These are phyloP conservation scores for Pocillopora verrucosa DNA, from an alignment of 64 coral and sea anemone species.

Conservation along the genomic window DNA sequence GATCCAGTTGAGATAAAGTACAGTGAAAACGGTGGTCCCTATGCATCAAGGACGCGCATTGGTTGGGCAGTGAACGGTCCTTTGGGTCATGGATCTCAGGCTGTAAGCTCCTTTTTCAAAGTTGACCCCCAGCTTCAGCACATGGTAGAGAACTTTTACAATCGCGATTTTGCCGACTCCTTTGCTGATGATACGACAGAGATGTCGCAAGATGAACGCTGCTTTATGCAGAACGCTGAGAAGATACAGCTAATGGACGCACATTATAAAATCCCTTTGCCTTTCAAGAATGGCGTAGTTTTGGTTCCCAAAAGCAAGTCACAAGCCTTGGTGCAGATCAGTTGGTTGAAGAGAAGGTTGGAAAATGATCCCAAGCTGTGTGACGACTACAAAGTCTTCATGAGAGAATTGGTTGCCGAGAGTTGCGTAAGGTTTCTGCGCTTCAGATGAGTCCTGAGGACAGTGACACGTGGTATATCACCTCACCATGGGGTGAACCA, in stretches of 20 bases:
- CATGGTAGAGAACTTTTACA: conserved; percentile 12
- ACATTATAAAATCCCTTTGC: neutral
- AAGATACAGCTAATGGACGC: neutral
- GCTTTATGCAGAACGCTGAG: neutral
- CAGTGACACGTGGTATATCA: conserved; percentile 51
- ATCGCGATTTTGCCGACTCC: conserved; percentile 18
- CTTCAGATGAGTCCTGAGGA: neutral
- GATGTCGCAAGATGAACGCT: conserved; percentile 5
- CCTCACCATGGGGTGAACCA: conserved; percentile 56
- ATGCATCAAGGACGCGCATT: neutral
- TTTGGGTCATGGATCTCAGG: neutral
- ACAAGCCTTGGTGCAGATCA: neutral
- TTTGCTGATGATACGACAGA: neutral
- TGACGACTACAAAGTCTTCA: neutral
- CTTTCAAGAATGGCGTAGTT: neutral
- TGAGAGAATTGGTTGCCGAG: neutral
- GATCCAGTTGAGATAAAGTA: too few species aligned
- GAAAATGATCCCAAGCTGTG: neutral
- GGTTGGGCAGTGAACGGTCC: conserved; percentile 18
- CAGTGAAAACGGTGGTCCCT: neutral
- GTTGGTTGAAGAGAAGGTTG: conserved; percentile 21
- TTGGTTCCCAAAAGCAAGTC: neutral
- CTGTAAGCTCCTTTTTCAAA: neutral
- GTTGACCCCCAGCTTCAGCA: neutral
- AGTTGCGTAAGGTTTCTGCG: neutral